A percentile compares a stretch with the other conserved stretches of the same genome.
These are phyloP conservation scores for Callyntrura sp. DNA, from an alignment of 2,888 invertebrate species.

Conservation along the genomic window DNA sequence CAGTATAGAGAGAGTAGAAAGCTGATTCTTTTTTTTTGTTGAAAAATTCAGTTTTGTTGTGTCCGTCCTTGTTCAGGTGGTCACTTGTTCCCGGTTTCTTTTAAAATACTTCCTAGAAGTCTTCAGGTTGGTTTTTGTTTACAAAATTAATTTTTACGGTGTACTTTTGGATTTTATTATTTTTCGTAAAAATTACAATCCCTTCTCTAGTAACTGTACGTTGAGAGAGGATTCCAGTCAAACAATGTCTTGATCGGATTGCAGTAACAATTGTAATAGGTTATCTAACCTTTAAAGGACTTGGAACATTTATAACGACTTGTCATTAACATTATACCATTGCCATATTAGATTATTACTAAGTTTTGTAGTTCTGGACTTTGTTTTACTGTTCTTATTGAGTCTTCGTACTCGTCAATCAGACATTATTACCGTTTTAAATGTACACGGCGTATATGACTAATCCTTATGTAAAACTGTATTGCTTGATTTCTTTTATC, in stretches of 20 bases:
- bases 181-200: conserved; percentile 23
- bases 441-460: not conserved
- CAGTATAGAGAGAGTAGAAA: conserved; percentile 31
- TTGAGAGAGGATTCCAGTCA: conserved; percentile 58
- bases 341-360: not conserved
- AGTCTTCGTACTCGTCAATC: not conserved
- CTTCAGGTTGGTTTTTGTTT: conserved; percentile 66
- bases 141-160: conserved; percentile 10
- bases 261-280: conserved; percentile 17
- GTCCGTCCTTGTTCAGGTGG: conserved; percentile 65
- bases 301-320: not conserved
- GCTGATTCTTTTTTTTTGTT: conserved; percentile 42
- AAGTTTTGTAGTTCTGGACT: conserved; percentile 31
- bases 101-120: conserved; percentile 74
- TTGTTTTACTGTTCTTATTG: not conserved
- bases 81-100: conserved; percentile 74
- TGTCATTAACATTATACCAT: not conserved
- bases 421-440: not conserved
- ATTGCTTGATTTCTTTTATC: conserved; percentile 27
- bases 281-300: conserved; percentile 8
- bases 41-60: conserved; percentile 54
- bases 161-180: conserved; percentile 7
- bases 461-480: not conserved
- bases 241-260: conserved; percentile 53
- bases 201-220: conserved; percentile 5